A percentile compares a stretch with the other conserved stretches of the same genome.
Evolutionary conservation across 2,888 invertebrate genomes (phyloP).

Genomic region (Halictus ligatus): DNA sequence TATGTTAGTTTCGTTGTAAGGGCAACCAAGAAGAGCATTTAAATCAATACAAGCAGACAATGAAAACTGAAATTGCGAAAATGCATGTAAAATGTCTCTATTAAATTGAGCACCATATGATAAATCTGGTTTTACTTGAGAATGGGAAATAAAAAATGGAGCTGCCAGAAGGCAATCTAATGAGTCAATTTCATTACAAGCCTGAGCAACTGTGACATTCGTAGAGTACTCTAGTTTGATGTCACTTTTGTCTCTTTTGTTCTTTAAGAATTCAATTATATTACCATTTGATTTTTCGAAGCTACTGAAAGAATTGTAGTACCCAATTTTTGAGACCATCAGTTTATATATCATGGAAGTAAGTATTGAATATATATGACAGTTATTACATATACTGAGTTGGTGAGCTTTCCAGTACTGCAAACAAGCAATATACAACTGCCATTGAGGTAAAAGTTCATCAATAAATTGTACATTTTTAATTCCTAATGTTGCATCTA

Average conservation of each 20-base stretch:
- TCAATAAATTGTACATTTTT: conserved; percentile 79
- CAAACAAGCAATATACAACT: conserved; percentile 86
- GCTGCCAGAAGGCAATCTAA: conserved; percentile 87
- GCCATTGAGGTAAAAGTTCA: conserved; percentile 86
- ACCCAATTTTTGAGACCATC: conserved; percentile 87
- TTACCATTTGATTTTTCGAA: conserved; percentile 85
- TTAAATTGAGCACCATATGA: conserved; percentile 83
- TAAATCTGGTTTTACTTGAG: conserved; percentile 78
- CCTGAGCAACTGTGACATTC: conserved; percentile 82
- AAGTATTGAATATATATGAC: conserved; percentile 87
- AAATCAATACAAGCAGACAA: conserved; percentile 87
- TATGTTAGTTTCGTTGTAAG: conserved; percentile 86
- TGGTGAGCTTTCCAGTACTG: conserved; percentile 86
- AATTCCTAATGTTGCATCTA: conserved; percentile 85
- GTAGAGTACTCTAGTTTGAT: conserved; percentile 16
- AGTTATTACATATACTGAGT: conserved; percentile 77
- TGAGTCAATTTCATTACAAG: conserved; percentile 85
- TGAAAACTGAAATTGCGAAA: conserved; percentile 89
- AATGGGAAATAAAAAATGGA: conserved; percentile 86
- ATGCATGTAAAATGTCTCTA: conserved; percentile 86
- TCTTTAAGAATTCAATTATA: conserved; percentile 12
- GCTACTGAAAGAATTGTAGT: conserved; percentile 84
- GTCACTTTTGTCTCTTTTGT: not conserved
- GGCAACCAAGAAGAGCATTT: conserved; percentile 88
- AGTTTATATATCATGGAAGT: conserved; percentile 86